Conservation (phyloP, 2,888 invertebrate genomes). For the Napeogenes inachia region DNA sequence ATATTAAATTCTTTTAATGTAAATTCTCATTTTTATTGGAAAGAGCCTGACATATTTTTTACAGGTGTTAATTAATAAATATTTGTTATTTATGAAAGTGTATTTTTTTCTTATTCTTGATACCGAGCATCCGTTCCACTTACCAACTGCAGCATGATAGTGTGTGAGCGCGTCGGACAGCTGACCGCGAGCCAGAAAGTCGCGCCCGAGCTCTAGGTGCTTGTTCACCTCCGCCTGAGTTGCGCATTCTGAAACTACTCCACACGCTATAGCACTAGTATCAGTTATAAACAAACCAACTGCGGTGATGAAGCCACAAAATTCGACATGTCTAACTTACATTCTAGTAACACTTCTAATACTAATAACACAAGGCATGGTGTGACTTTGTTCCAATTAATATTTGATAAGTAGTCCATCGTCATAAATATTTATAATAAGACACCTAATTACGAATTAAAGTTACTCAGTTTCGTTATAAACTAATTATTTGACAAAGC, state of each 20-base stretch:
- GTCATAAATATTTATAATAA: conserved; percentile 52
- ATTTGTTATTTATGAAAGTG: no score
- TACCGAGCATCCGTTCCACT: conserved; percentile 44
- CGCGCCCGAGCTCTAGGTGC: conserved; percentile 95
- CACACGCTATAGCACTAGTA: conserved; percentile 18
- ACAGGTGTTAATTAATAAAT: no score
- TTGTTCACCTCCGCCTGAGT: conserved; percentile 89
- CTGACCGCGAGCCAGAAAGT: conserved; percentile 94
- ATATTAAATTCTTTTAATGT: no score
- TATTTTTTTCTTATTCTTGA: no score
- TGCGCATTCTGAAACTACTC: conserved; percentile 81
- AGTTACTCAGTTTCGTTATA: conserved; percentile 35
- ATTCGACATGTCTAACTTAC: conserved; percentile 61
- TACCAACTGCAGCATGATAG: conserved; percentile 98
- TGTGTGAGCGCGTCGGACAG: conserved; percentile 97
- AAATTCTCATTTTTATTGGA: no score
- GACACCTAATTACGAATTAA: conserved; percentile 49
- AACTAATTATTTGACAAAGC: conserved; percentile 58
- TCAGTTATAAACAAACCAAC: conserved; percentile 9
- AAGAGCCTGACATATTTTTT: no score
- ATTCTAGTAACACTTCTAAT: conserved; percentile 82
- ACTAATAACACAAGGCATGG: conserved; percentile 82
- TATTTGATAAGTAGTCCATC: conserved; percentile 75
- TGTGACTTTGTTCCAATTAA: conserved; percentile 80
- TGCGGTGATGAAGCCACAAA: conserved; percentile 29